These are phyloP conservation scores for Urocitellus parryii DNA, from an alignment of 2,113 vertebrate genomes.

Conservation along the genomic window DNA sequence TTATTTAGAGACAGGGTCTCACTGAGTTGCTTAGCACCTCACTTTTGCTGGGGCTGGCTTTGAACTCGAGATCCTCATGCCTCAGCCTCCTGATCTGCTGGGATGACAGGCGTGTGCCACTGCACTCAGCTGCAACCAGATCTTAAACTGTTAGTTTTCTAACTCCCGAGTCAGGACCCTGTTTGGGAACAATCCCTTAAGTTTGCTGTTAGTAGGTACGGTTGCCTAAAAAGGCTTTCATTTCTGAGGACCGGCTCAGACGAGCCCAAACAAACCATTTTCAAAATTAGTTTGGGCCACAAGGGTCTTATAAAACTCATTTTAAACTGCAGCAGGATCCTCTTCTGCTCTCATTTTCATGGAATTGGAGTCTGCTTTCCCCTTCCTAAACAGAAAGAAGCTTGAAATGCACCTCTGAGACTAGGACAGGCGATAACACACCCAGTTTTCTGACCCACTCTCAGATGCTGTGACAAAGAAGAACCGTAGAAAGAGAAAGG, in stretches of 20 bases:
- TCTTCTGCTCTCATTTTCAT: conserved; percentile 17
- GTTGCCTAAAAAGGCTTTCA: conserved; percentile 21
- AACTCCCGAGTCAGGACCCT: neutral
- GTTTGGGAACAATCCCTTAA: neutral
- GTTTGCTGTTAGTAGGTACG: neutral
- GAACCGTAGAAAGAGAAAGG: neutral
- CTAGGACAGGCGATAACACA: neutral
- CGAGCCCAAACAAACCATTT: conserved; percentile 44
- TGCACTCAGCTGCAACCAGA: neutral
- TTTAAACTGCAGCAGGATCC: neutral
- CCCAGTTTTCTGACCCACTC: neutral
- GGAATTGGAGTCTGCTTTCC: neutral
- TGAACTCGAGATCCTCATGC: no score
- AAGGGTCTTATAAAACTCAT: conserved; percentile 8
- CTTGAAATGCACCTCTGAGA: conserved; percentile 25
- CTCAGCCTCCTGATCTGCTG: no score
- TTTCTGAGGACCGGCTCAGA: neutral
- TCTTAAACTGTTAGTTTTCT: neutral
- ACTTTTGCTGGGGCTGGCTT: no score
- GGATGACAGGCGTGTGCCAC: no score
- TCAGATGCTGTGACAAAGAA: neutral
- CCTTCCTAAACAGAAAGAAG: neutral
- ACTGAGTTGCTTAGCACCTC: no score
- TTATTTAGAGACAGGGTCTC: no score
- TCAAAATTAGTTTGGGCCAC: conserved; percentile 59